Base-by-base conservation (phyloP, 2,797 vertebrate genomes). In the Helicolenus hilgendorfi region DNA sequence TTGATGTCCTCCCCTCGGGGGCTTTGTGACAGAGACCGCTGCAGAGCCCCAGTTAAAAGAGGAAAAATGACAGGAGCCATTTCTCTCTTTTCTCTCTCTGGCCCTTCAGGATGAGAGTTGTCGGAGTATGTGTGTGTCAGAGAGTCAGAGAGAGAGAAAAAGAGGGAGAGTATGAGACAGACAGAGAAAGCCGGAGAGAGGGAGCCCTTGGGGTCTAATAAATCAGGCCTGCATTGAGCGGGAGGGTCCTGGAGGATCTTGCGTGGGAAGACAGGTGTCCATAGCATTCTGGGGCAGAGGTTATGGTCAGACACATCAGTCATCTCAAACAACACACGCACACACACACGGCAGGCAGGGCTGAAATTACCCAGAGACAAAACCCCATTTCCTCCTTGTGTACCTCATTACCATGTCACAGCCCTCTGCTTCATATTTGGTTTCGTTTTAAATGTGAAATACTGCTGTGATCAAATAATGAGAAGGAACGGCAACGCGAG, bases 261-360 rank as follows among this genome's bases (percentile, higher is more conserved):
- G 89, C 60, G 73, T 92, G 89, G 91, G 95, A 95, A 95, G 95
- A 96, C 95, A 97, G 96, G 94, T 97, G 95, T 97, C 95, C 94
- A 87, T 83, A 89, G 83, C 75, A 86, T 90, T 94, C 85, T 88
- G 73, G 86, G 94, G 71, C 88, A 92, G 71, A 93, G 94, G 93
- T 96, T 90, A 90, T 22, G 60, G 92, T 92, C 88, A 79, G 73
- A 86, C 63, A 78, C 83, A 94, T 92, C 94, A 86, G 87, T 94
- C 92, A 94, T 86, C 77, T 77, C 77, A 76, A 60, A 71, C n/a
- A 89, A 81, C 55, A 74, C 84, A 84, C 67, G 63, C 70, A 86
- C 58, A 62, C 74, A 75, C 76, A 70, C 62, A 77, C 65, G 81
- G 83, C n/a, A 67, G 8, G 49, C 77, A 80, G 53, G 68, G 68